phyloP scores from a whole-genome alignment of 2,888 invertebrate species.

The Chironomus riparius region DNA sequence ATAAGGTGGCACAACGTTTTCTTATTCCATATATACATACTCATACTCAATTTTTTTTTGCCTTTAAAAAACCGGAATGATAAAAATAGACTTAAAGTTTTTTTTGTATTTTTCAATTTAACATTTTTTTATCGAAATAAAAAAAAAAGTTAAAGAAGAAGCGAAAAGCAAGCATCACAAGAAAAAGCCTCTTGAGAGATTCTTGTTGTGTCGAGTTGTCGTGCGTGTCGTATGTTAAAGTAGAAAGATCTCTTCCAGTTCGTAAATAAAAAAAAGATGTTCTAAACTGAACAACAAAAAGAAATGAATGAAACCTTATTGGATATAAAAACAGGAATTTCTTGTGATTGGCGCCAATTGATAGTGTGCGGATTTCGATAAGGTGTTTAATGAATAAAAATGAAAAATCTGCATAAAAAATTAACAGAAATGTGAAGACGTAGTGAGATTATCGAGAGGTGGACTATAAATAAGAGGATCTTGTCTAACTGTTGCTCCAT shows the following conservation, averaged over 20 bases:
- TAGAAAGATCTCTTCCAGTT: not conserved
- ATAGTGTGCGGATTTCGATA: conserved; percentile 9
- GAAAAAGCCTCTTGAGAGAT: not conserved
- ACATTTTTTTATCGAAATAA: conserved; percentile 1
- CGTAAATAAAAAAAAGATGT: not conserved
- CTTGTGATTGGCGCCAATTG: conserved; percentile 18
- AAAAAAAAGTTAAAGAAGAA: conserved; percentile 9
- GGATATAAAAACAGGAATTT: conserved; percentile 4
- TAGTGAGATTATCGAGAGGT: not conserved
- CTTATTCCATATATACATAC: not conserved
- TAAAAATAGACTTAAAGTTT: conserved; percentile 24
- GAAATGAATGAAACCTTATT: conserved; percentile 22
- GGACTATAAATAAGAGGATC: conserved; percentile 6
- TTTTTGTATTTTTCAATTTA: conserved; percentile 4
- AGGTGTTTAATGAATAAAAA: not conserved
- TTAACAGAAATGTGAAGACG: not conserved
- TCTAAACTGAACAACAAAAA: no score
- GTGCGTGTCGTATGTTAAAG: not conserved
- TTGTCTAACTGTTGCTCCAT: not conserved
- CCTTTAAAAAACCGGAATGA: conserved; percentile 21
- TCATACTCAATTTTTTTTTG: not conserved
- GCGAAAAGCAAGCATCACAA: not conserved
- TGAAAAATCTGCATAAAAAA: not conserved
- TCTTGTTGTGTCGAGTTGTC: conserved; percentile 11
- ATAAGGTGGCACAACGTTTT: conserved; percentile 15